phyloP scores from a whole-genome alignment of 2,888 invertebrate genomes.

The Drepana falcataria region DNA sequence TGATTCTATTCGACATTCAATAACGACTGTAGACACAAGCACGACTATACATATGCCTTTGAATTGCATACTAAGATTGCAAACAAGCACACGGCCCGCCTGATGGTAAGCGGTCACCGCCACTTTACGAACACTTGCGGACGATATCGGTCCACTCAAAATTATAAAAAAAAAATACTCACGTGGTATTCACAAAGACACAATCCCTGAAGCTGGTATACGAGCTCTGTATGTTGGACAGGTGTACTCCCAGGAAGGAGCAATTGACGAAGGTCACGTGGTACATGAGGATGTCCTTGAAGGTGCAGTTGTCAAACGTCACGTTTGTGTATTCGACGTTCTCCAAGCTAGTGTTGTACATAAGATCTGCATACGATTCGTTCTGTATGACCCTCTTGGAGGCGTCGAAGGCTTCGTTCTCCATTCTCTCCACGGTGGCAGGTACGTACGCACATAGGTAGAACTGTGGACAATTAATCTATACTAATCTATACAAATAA shows the following conservation, averaged over 20 bases:
- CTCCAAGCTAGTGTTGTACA: constrained; percentile 80
- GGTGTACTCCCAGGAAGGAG: constrained; percentile 82
- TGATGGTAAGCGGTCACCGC: no score
- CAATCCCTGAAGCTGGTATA: constrained; percentile 82
- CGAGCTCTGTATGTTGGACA: constrained; percentile 85
- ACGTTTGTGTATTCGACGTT: constrained; percentile 81
- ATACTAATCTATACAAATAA: not conserved
- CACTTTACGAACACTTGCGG: not conserved
- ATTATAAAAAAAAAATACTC: constrained; percentile 23
- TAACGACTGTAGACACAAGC: no score
- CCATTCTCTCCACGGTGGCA: constrained; percentile 62
- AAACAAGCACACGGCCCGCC: constrained; percentile 1
- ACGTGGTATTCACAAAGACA: constrained; percentile 82
- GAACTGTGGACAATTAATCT: constrained; percentile 43
- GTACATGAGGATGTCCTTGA: constrained; percentile 83
- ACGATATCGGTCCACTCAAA: no score
- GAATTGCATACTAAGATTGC: constrained; percentile 3
- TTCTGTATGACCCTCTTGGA: constrained; percentile 46
- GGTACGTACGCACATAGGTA: constrained; percentile 77
- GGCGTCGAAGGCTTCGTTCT: constrained; percentile 45
- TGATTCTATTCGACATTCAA: no score
- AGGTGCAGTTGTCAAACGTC: constrained; percentile 81
- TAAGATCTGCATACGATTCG: constrained; percentile 44
- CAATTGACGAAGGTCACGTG: constrained; percentile 86
- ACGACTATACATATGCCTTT: no score